A percentile compares a stretch with the other conserved stretches of the same genome.
These are phyloP conservation scores for Cichladusa arquata DNA, from an alignment of 2,113 vertebrate genomes.

Conservation along the genomic window DNA sequence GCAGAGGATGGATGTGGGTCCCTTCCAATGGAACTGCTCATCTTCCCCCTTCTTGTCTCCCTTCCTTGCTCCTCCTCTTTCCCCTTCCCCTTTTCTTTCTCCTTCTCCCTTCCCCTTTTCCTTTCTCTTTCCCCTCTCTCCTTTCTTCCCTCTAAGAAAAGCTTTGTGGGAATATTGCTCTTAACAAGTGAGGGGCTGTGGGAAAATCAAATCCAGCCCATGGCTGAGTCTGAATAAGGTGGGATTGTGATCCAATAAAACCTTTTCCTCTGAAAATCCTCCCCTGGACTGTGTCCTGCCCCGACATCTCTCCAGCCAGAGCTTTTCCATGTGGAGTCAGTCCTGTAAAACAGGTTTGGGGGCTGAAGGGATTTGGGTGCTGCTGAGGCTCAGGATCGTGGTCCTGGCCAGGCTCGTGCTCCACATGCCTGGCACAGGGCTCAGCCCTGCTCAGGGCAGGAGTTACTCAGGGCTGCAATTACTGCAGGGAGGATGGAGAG, in stretches of 20 bases:
- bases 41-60: not conserved
- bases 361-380: not conserved
- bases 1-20: not conserved
- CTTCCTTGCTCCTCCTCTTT: too few species aligned
- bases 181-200: not conserved
- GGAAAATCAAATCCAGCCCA: not conserved
- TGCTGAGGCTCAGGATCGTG: not conserved
- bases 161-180: fast-evolving
- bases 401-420: not conserved
- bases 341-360: not conserved
- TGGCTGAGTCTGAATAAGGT: not conserved
- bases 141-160: too few species aligned
- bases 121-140: too few species aligned
- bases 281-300: not conserved
- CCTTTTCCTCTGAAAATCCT: not conserved
- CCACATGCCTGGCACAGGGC: not conserved
- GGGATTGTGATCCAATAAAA: too few species aligned
- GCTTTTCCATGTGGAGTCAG: not conserved
- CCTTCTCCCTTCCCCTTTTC: not conserved
- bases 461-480: not conserved
- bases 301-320: not conserved
- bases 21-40: not conserved
- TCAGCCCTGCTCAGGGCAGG: not conserved
- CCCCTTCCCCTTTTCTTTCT: not conserved
- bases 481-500: not conserved